Base-by-base conservation (phyloP, 1,140 invertebrate species). In the Tetraneura akinire region DNA sequence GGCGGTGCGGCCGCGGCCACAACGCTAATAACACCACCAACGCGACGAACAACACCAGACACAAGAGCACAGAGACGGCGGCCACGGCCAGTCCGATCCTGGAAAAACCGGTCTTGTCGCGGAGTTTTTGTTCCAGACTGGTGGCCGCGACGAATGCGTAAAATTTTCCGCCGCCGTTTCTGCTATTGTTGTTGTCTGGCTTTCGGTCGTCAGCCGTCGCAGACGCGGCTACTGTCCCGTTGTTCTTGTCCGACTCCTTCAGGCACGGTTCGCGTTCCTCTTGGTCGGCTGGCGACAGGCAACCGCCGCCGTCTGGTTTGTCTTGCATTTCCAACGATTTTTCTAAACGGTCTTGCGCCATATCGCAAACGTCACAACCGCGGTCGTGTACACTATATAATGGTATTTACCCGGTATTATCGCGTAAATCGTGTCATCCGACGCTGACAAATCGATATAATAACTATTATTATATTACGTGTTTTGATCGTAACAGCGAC, bases 1-100 rank as follows among this genome's bases (percentile, higher is more conserved):
- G 80, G 21, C 83, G 80, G 42, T 81, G 73, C 45, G 84, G 83
- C 11, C 82, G 81, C 0, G 86, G 86, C 86, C 86, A 86, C 70
- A 86, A 14, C 11, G 83, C 68, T 13, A 85, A 71, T 29, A 86
- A 81, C 18, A 85, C 82, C 11, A 86, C 13, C 4, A 86, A 60
- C 23, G 80, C 23, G 32, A 83, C 10, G 21, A 80, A 14, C 26
- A 84, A 74, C 10, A 84, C 53, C 11, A 84, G 53, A 23, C 84
- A 64, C 18, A 86, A 55, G 18, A 85, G 14, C 10, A 85, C 47
- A 11, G 85, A 81, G 18, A 42, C 60, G 32, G 81, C 29, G 21
- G 62, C 68, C 32, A 82, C 29, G 26, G 80, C 60, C 32, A 82
- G n/a, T 1, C 83, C 83, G 6, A 76, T n/a, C 21, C 82, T 66